These are phyloP conservation scores for Trachops cirrhosus DNA, from an alignment of 2,797 vertebrate species.

Conservation along the genomic window DNA sequence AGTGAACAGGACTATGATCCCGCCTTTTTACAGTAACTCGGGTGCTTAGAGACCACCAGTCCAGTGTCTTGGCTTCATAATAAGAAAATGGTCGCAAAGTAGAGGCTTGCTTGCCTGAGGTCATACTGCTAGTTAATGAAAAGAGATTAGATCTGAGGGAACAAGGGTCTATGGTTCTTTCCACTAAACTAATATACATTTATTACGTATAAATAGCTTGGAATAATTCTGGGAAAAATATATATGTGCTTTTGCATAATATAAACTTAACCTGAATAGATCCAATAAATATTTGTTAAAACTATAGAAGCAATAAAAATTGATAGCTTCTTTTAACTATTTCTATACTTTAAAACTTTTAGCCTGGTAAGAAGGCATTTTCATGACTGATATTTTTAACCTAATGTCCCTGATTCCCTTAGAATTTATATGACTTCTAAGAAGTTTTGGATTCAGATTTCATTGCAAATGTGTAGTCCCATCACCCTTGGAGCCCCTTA, in stretches of 20 bases:
- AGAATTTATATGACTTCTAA: background rate
- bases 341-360: background rate
- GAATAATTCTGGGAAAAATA: background rate
- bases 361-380: background rate
- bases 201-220: background rate
- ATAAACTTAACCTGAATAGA: background rate
- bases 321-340: background rate
- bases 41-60: background rate
- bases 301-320: background rate
- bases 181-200: background rate
- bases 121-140: background rate
- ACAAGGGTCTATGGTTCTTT: background rate
- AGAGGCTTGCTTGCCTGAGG: background rate
- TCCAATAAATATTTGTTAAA: background rate
- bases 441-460: background rate
- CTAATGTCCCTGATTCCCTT: background rate
- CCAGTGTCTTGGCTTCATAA: background rate
- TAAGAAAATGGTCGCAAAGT: background rate
- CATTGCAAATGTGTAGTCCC: background rate
- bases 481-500: background rate
- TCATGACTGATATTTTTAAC: background rate
- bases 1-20: background rate
- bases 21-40: background rate
- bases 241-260: background rate
- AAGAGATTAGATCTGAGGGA: background rate